Base-by-base conservation (phyloP, 2,797 vertebrate genomes). In the Lagocephalus sceleratus region DNA sequence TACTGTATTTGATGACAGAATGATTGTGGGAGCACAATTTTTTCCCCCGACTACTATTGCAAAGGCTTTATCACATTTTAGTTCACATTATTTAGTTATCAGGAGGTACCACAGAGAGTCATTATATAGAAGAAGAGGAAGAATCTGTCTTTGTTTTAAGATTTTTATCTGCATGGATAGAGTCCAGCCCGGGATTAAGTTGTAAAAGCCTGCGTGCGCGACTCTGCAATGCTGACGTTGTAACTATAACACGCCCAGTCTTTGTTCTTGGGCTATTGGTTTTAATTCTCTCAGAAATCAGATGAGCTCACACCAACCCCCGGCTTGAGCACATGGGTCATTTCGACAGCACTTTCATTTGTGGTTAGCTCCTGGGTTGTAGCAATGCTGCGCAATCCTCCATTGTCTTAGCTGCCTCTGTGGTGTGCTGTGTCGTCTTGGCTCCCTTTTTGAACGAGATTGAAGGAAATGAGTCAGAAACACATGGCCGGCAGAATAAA, bases 381-480 rank as follows among this genome's bases (percentile, higher is more conserved):
- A 43, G 10, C 19, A 48, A 16, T 54, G 59, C 17, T n/a, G 57
- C 41, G 43, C 45, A 20, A 29, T 41, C 46, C 45, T 16, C 5
- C 11, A 19, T 7, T 21, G 42, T 55, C 48, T 66, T 41, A 48
- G 54, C 65, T 46, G 47, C 52, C 57, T 59, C 43, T 46, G 29
- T 52, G 52, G 40, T 49, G 26, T 39, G 47, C 67, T 15, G 3
- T 63, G 46, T 66, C 20, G 47, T 48, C 51, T 38, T 51, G 50
- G 63, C 54, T 66, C 47, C 19, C 25, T 14, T 49, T 35, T 54
- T 54, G 63, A 60, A 65, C 15, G 44, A 46, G 38, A 63, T 25
- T 51, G 43, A 48, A 32, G 38, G 50, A 73, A 64, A 63, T 70
- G 57, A 75, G 56, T 71, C 73, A 72, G 47, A 58, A 19, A 49